Conservation (phyloP, 2,797 vertebrate genomes). For the Poliocrania exsul region DNA sequence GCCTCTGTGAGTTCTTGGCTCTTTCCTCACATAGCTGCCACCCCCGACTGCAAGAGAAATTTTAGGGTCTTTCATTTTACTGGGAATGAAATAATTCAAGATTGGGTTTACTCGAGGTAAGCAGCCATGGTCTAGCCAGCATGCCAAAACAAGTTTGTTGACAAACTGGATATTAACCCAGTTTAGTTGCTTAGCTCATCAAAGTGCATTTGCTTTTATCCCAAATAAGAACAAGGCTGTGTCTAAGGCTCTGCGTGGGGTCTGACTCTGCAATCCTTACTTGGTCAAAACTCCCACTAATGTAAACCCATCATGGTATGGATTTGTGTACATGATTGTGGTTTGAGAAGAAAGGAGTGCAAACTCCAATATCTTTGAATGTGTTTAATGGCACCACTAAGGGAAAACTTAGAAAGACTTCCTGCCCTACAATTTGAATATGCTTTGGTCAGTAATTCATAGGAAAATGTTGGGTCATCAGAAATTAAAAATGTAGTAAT, state of each 20-base stretch:
- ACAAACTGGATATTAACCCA: conserved; percentile 55
- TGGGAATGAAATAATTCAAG: neutral
- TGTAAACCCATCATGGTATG: neutral
- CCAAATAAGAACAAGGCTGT: neutral
- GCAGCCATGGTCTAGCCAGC: neutral
- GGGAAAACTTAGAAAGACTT: conserved; percentile 1
- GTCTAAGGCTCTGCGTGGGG: neutral
- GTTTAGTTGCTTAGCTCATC: conserved; percentile 42
- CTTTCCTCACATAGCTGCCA: neutral
- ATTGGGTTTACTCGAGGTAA: neutral
- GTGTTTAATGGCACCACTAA: neutral
- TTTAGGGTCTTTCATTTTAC: neutral
- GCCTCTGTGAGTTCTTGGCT: neutral
- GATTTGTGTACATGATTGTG: neutral
- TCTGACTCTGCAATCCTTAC: neutral
- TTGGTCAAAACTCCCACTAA: neutral
- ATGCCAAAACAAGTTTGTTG: conserved; percentile 42
- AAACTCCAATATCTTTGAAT: neutral
- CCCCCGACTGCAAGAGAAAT: neutral
- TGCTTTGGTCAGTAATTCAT: neutral
- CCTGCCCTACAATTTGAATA: conserved; percentile 11
- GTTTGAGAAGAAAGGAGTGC: neutral
- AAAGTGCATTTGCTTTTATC: conserved; percentile 30
- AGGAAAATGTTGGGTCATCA: neutral
- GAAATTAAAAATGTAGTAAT: neutral